A percentile compares a stretch with the other conserved stretches of the same genome.
phyloP scores from a whole-genome alignment of 2,888 invertebrate genomes.

The Gnatocerus cornutus region DNA sequence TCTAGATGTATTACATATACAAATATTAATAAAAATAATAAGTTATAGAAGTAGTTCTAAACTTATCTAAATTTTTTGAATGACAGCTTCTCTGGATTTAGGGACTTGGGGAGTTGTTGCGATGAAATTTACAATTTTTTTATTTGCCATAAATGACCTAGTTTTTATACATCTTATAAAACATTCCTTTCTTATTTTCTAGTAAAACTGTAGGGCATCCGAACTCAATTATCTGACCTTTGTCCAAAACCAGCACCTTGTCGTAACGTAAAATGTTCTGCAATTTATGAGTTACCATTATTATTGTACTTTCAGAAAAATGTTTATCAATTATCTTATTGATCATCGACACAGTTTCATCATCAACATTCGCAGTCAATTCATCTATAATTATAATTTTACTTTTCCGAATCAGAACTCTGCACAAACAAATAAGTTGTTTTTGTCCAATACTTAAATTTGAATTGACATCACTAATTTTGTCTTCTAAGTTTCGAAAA shows the following conservation, averaged over 20 bases:
- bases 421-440: not conserved
- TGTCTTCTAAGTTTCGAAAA: not conserved
- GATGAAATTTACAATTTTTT: too few relatives aligned
- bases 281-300: not conserved
- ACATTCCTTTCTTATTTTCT: not conserved
- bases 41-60: too few relatives aligned
- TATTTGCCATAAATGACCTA: too few relatives aligned
- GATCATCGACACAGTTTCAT: not conserved
- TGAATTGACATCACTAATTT: not conserved
- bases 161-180: not conserved
- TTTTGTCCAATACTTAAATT: not conserved
- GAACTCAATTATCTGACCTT: not conserved
- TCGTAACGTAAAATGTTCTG: not conserved
- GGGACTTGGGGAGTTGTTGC: too few relatives aligned
- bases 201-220: not conserved
- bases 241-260: not conserved
- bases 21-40: too few relatives aligned
- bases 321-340: not conserved
- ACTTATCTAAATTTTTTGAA: too few relatives aligned
- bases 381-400: conserved; percentile 3
- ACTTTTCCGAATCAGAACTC: not conserved
- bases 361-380: not conserved
- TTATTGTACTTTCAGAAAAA: not conserved
- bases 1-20: too few relatives aligned
- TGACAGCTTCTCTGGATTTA: too few relatives aligned